A percentile compares a stretch with the other conserved stretches of the same genome.
These are phyloP conservation scores for Sinella curviseta DNA, from an alignment of 1,140 invertebrate species.

Conservation along the genomic window DNA sequence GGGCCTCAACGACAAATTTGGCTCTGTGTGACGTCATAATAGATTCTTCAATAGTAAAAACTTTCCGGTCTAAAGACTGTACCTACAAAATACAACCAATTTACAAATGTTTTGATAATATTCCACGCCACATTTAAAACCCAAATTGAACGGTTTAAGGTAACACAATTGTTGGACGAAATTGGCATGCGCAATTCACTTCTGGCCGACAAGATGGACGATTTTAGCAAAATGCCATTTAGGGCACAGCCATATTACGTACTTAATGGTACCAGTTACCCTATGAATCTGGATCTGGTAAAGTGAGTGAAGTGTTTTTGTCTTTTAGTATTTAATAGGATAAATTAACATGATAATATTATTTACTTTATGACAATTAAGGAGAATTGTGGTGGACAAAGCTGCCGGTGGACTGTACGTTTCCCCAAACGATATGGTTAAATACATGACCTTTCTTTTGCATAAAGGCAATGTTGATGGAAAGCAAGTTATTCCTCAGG, in stretches of 20 bases:
- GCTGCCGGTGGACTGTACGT: conserved; percentile 29
- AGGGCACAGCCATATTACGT: conserved; percentile 22
- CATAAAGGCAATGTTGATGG: conserved; percentile 30
- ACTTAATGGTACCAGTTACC: not conserved
- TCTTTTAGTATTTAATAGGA: too few relatives aligned
- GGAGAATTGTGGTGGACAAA: not conserved
- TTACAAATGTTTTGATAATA: too few relatives aligned
- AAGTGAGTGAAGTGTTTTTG: too few relatives aligned
- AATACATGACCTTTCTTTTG: conserved; percentile 34
- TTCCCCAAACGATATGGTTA: conserved; percentile 27
- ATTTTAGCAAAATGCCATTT: conserved; percentile 26
- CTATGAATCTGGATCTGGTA: conserved; percentile 20
- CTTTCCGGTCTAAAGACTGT: too few relatives aligned
- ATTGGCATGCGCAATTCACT: conserved; percentile 32
- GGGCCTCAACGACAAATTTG: too few relatives aligned
- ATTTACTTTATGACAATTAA: too few relatives aligned
- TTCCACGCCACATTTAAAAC: too few relatives aligned
- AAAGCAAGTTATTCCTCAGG: conserved; percentile 29
- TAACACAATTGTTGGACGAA: conserved; percentile 1
- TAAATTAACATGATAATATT: too few relatives aligned
- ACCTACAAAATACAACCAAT: too few relatives aligned
- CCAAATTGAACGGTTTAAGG: too few relatives aligned
- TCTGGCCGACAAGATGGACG: not conserved
- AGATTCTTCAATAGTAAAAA: too few relatives aligned
- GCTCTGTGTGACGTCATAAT: too few relatives aligned